Base-by-base conservation (phyloP, 2,888 invertebrate genomes). In the Tenthredo amoena region DNA sequence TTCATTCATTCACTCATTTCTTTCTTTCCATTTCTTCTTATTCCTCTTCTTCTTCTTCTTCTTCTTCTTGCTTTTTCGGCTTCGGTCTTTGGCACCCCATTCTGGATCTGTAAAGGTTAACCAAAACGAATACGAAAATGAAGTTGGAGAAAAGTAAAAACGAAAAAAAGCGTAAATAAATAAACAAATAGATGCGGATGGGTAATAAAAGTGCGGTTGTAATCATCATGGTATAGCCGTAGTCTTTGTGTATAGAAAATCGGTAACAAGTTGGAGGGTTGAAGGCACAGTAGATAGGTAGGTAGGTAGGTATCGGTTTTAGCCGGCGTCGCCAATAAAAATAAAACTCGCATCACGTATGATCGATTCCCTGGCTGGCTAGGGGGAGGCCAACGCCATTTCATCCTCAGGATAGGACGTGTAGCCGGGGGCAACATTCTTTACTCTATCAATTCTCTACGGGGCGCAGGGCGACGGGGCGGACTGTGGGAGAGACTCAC, bases 301-400 rank as follows among this genome's bases (percentile, higher is more conserved):
- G 9, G 18, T 55, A n/a, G 31, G 43, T 62, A n/a, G 71, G 81
- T 83, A 83, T 83, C 83, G 83, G 43, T 83, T 71, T 83, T 83
- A 83, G 40, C 47, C 71, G 83, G 47, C 83, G 83, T 83, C 68
- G 88, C 90, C 91, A 92, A 92, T 92, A 91, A 92, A 91, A 92
- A 91, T 91, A 90, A 90, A 91, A 92, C 91, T 91, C 89, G 89
- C 91, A 91, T 92, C 91, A 91, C 89, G 91, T 91, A 91, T 92
- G 92, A 92, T 92, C 91, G 92, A 92, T 92, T 91, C 90, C 89
- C 88, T 87, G 85, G 88, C 81, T 87, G 87, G 88, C 85, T 26
- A 43, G 82, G 83, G 68, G 68, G 83, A 68, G 65, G 43, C 68
- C 83, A 65, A 68, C 83, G 83, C 83, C 83, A 83, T 83, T 83